These are phyloP conservation scores for Emydocephalus ijimae DNA, from an alignment of 2,113 vertebrate species.

Conservation along the genomic window DNA sequence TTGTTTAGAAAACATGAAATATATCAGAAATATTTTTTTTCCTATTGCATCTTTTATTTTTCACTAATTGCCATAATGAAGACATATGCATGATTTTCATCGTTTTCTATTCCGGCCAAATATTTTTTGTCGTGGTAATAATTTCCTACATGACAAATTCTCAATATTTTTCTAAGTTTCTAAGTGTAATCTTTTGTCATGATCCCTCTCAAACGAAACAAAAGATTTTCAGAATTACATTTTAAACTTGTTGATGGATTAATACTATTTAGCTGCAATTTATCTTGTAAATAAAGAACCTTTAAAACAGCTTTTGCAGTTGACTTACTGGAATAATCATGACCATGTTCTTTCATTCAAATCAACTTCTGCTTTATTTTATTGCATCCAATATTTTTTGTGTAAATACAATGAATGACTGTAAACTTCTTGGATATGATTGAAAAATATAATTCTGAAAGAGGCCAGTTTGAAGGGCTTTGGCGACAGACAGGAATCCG, in stretches of 20 bases:
- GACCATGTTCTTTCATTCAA: slow-evolving; percentile 33
- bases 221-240: slow-evolving; percentile 24
- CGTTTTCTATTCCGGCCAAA: neutral
- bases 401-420: neutral
- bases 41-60: neutral
- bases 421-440: neutral
- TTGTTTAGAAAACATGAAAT: neutral
- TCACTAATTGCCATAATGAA: neutral
- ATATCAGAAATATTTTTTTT: neutral
- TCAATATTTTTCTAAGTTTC: slow-evolving; percentile 36
- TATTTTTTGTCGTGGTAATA: slow-evolving; percentile 40
- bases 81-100: neutral
- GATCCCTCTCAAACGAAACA: slow-evolving; percentile 11
- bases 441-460: neutral
- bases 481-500: no score
- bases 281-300: slow-evolving; percentile 13
- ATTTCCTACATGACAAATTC: slow-evolving; percentile 52
- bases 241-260: slow-evolving; percentile 25
- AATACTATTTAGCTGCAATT: slow-evolving; percentile 14
- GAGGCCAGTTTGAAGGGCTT: no score
- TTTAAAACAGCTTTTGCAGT: slow-evolving; percentile 36
- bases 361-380: slow-evolving; percentile 8
- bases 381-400: slow-evolving; percentile 16
- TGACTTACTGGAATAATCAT: slow-evolving; percentile 23
- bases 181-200: slow-evolving; percentile 48